Conservation (phyloP, 2,113 vertebrate species). For the Neopipo cinnamomea region DNA sequence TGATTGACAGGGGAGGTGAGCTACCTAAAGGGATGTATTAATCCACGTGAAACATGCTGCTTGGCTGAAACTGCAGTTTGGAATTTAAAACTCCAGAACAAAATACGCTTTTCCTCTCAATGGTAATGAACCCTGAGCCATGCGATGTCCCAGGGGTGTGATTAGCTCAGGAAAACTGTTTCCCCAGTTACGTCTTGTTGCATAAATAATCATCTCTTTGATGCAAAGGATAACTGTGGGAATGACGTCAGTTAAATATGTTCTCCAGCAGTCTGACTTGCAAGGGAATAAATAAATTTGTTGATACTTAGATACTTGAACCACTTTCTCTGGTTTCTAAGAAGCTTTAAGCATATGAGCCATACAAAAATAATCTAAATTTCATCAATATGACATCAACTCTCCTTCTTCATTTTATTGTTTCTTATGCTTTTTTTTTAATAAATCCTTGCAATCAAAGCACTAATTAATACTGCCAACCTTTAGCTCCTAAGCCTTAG, state of each 20-base stretch:
- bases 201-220: slow-evolving; percentile 71
- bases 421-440: background rate
- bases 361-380: background rate
- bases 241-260: slow-evolving; percentile 58
- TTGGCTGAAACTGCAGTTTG: slow-evolving; percentile 15
- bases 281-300: slow-evolving; percentile 53
- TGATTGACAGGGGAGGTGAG: slow-evolving; percentile 4
- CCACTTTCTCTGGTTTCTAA: slow-evolving; percentile 16
- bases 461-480: background rate
- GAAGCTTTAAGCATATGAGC: background rate
- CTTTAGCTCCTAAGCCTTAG: background rate
- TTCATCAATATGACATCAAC: background rate
- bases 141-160: slow-evolving; percentile 54
- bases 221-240: slow-evolving; percentile 49
- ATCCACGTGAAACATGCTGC: background rate
- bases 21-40: slow-evolving; percentile 6
- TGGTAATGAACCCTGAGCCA: slow-evolving; percentile 55
- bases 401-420: background rate
- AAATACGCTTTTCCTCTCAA: slow-evolving; percentile 36
- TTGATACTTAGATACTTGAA: slow-evolving; percentile 28
- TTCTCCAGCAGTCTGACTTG: slow-evolving; percentile 58
- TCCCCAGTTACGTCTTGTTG: slow-evolving; percentile 49
- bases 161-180: slow-evolving; percentile 64
- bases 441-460: background rate
- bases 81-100: slow-evolving; percentile 47